phyloP scores from a whole-genome alignment of 2,797 vertebrate species.

The Synanceia verrucosa region DNA sequence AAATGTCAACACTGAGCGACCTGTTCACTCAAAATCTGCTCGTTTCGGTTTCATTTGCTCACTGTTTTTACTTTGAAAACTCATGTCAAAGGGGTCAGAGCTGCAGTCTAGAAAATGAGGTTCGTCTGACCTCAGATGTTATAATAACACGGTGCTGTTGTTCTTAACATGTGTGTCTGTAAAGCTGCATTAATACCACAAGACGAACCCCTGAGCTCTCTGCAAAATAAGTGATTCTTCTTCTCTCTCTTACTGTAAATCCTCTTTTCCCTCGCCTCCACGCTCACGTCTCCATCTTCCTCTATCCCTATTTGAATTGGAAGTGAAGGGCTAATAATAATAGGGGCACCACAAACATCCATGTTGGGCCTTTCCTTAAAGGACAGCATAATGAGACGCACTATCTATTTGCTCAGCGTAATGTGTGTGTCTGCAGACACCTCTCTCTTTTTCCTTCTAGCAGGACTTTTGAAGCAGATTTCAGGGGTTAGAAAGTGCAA shows the following conservation, averaged over 20 bases:
- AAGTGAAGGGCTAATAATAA: conserved; percentile 73
- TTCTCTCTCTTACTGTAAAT: conserved; percentile 34
- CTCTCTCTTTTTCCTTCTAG: conserved; percentile 26
- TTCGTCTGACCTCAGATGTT: too few relatives aligned
- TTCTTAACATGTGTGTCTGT: conserved; percentile 6
- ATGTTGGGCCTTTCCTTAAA: conserved; percentile 78
- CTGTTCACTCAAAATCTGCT: too few relatives aligned
- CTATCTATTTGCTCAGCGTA: conserved; percentile 84
- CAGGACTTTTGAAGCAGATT: background rate
- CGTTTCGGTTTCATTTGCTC: too few relatives aligned
- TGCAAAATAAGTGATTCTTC: conserved; percentile 30
- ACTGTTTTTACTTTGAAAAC: too few relatives aligned
- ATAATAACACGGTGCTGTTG: too few relatives aligned
- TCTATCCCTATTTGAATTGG: conserved; percentile 73
- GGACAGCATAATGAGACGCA: conserved; percentile 84
- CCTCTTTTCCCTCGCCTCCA: conserved; percentile 10
- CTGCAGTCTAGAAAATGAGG: too few relatives aligned
- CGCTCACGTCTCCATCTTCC: conserved; percentile 31
- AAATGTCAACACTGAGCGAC: too few relatives aligned
- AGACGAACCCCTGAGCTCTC: conserved; percentile 1
- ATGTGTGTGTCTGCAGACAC: conserved; percentile 80
- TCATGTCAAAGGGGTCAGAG: too few relatives aligned
- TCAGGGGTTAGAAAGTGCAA: conserved; percentile 7
- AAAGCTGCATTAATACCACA: conserved; percentile 6
- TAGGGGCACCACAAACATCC: conserved; percentile 74